Evolutionary conservation across 2,888 invertebrate genomes (phyloP).

Genomic region (Xestia sexstrigata): DNA sequence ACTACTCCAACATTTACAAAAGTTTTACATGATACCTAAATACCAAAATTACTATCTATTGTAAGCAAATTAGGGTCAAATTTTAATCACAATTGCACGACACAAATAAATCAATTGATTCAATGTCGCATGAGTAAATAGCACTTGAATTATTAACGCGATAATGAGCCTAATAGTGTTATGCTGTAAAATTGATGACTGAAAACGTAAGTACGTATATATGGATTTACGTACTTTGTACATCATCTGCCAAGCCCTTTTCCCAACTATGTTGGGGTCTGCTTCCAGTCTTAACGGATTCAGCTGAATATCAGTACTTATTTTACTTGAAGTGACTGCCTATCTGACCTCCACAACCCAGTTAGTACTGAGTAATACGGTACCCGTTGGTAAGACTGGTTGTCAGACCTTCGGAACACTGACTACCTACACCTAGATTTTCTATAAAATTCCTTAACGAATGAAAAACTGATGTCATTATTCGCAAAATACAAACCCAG

Average conservation of each 20-base stretch:
- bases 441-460: not conserved
- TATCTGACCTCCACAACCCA: too few species aligned
- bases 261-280: too few species aligned
- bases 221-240: not conserved
- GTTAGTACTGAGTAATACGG: too few species aligned
- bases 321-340: too few species aligned
- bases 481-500: conserved; percentile 14
- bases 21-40: not conserved
- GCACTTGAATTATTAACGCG: not conserved
- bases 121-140: not conserved
- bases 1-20: not conserved
- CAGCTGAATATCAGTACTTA: too few species aligned
- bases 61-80: not conserved
- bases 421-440: not conserved
- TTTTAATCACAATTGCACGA: conserved; percentile 13
- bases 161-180: conserved; percentile 8
- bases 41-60: not conserved
- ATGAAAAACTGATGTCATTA: not conserved
- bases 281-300: too few species aligned
- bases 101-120: conserved; percentile 12
- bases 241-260: too few species aligned
- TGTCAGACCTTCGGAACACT: too few species aligned
- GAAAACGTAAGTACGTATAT: not conserved
- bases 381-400: too few species aligned
- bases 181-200: not conserved